Conservation (phyloP, 30 jellyfish, hydroid and myxozoan genomes). For the Chrysaora quinquecirrha region DNA sequence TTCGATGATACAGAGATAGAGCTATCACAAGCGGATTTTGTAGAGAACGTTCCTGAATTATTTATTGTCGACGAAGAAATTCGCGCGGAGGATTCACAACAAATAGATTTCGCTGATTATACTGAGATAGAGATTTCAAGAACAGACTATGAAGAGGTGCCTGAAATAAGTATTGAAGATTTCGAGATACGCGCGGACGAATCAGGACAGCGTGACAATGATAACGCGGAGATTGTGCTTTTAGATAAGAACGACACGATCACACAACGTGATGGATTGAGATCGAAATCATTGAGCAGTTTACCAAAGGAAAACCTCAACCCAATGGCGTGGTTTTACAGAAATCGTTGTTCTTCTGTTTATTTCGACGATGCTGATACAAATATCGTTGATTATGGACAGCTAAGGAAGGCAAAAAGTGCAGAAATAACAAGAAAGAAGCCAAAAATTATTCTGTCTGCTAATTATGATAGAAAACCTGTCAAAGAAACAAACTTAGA, state of each 20-base stretch:
- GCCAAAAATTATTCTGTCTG: slow-evolving; percentile 71
- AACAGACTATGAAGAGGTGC: too few relatives aligned
- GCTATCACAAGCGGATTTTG: too few relatives aligned
- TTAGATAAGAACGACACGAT: background rate
- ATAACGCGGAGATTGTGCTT: background rate
- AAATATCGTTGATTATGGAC: slow-evolving; percentile 28
- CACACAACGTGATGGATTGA: background rate
- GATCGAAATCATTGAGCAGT: slow-evolving; percentile 66
- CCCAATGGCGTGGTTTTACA: slow-evolving; percentile 72
- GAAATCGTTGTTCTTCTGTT: slow-evolving; percentile 38
- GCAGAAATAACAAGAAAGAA: slow-evolving; percentile 65
- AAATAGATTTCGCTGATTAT: too few relatives aligned
- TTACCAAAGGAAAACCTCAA: slow-evolving; percentile 33
- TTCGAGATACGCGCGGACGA: background rate
- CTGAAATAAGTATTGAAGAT: too few relatives aligned
- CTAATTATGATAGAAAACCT: slow-evolving; percentile 57
- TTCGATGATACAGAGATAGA: too few relatives aligned
- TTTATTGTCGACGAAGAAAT: too few relatives aligned
- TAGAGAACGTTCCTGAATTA: too few relatives aligned
- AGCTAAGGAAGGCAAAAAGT: slow-evolving; percentile 63
- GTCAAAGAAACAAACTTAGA: slow-evolving; percentile 82
- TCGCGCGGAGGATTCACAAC: too few relatives aligned
- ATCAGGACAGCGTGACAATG: background rate
- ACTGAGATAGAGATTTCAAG: too few relatives aligned
- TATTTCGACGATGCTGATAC: slow-evolving; percentile 36